Evolutionary conservation across 1,140 invertebrate species (phyloP).

Genomic region (Drosophila pandora): DNA sequence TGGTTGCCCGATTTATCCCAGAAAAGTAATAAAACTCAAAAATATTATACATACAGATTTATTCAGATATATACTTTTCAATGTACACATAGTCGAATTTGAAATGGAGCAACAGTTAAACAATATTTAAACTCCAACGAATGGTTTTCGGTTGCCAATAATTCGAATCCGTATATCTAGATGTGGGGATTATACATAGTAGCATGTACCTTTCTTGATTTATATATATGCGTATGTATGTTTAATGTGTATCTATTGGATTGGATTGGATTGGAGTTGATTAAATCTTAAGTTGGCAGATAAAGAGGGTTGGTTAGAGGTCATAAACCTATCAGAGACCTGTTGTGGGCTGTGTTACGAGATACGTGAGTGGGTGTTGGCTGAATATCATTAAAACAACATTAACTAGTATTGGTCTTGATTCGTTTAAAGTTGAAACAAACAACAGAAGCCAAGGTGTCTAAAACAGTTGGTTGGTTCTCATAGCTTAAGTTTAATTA

Average conservation of each 20-base stretch:
- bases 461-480: conserved; percentile 18
- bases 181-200: conserved; percentile 28
- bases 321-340: conserved; percentile 10
- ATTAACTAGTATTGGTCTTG: conserved; percentile 20
- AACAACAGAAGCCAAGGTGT: conserved; percentile 11
- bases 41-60: conserved; percentile 55
- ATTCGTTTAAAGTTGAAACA: conserved; percentile 7
- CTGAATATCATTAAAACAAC: conserved; percentile 18
- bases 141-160: conserved; percentile 16
- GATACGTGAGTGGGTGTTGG: neutral
- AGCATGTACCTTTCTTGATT: conserved; percentile 3
- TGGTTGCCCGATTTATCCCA: too few species aligned
- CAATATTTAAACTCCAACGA: conserved; percentile 31
- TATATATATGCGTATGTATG: conserved; percentile 17
- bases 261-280: neutral
- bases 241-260: conserved; percentile 25
- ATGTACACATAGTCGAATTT: conserved; percentile 42
- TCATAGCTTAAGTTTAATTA: conserved; percentile 17
- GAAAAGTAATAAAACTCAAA: neutral
- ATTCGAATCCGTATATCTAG: conserved; percentile 12
- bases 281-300: conserved; percentile 7
- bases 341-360: neutral
- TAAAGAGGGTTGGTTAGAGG: neutral
- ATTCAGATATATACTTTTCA: conserved; percentile 53
- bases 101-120: conserved; percentile 25